Conservation (phyloP, 2,113 vertebrate genomes). For the Sander lucioperca region DNA sequence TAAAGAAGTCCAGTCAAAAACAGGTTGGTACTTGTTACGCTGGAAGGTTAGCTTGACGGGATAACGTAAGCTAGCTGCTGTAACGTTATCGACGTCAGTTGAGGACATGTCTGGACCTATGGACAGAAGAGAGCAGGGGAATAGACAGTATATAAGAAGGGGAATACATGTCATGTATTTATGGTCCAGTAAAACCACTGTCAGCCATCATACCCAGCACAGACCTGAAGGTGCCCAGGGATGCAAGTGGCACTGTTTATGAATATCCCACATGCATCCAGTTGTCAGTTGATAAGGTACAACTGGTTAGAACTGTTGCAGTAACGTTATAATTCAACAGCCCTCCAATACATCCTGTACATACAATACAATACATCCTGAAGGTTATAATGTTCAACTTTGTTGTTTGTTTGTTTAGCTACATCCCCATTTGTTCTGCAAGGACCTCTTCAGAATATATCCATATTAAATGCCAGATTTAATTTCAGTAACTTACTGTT, state of each 20-base stretch:
- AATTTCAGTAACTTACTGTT: no score
- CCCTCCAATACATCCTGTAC: not conserved
- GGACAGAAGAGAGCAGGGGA: not conserved
- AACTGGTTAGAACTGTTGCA: not conserved
- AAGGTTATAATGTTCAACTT: not conserved
- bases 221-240: no score
- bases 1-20: conserved; percentile 43
- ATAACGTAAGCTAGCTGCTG: conserved; percentile 1
- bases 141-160: no score
- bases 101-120: conserved; percentile 12
- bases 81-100: not conserved
- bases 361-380: not conserved
- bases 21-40: conserved; percentile 63
- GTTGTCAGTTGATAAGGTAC: not conserved
- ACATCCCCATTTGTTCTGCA: no score
- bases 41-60: not conserved
- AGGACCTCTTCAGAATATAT: no score
- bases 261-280: no score
- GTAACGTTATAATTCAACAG: not conserved
- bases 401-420: no score
- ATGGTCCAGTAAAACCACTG: no score
- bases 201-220: no score
- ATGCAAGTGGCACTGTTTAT: no score
- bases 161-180: no score
- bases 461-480: no score